phyloP scores from a whole-genome alignment of 2,888 invertebrate species.

The Eucriotettix oculatus region DNA sequence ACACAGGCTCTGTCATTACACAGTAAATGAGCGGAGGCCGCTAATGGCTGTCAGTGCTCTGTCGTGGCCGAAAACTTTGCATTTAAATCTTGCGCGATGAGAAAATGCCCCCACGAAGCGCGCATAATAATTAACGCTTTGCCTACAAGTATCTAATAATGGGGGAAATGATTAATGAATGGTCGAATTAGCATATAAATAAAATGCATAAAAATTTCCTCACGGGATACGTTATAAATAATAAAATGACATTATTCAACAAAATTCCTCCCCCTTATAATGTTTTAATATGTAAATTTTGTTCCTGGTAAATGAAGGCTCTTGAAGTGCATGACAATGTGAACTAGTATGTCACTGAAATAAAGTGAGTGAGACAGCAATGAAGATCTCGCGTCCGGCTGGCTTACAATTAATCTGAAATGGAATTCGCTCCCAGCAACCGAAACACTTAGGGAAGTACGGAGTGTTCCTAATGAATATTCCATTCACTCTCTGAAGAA shows the following conservation, averaged over 20 bases:
- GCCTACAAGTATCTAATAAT: neutral
- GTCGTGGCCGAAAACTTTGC: neutral
- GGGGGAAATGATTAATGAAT: neutral
- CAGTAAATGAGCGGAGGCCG: neutral
- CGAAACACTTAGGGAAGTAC: too few relatives aligned
- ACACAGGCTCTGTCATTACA: neutral
- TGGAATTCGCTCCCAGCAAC: too few relatives aligned
- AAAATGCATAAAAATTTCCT: neutral
- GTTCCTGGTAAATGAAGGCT: too few relatives aligned
- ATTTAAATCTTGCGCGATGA: neutral
- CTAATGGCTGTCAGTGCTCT: neutral
- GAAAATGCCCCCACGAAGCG: neutral
- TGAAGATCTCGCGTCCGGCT: too few relatives aligned
- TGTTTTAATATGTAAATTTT: too few relatives aligned
- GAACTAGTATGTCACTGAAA: too few relatives aligned
- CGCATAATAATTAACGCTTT: neutral
- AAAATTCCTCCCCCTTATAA: neutral
- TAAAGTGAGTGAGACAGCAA: too few relatives aligned
- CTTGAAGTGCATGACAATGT: too few relatives aligned
- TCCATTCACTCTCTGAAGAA: too few relatives aligned
- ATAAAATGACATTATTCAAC: neutral
- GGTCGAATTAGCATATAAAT: neutral
- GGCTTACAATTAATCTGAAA: too few relatives aligned
- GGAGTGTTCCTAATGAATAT: too few relatives aligned
- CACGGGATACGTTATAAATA: neutral